phyloP scores from a whole-genome alignment of 2,797 vertebrate genomes.

The Cheracebus regulus region DNA sequence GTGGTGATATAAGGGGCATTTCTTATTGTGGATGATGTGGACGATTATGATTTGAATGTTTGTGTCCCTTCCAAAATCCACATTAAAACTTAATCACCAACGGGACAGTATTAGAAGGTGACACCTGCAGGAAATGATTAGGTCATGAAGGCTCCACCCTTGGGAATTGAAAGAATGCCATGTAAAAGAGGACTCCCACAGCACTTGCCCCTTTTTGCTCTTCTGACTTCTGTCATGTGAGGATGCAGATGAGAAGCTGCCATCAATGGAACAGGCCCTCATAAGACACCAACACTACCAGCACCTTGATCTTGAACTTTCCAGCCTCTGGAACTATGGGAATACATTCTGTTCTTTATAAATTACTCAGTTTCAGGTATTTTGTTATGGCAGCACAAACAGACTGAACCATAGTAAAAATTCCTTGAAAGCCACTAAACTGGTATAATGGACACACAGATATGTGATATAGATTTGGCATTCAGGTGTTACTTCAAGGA shows the following conservation, averaged over 20 bases:
- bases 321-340: neutral
- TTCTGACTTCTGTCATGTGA: neutral
- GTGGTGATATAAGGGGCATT: neutral
- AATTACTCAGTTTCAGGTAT: neutral
- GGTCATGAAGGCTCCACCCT: neutral
- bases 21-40: neutral
- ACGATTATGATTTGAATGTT: neutral
- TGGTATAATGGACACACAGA: neutral
- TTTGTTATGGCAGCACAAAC: neutral
- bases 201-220: neutral
- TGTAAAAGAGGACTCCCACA: neutral
- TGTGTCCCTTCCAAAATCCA: neutral
- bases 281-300: neutral
- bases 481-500: neutral
- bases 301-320: neutral
- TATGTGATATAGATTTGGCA: neutral
- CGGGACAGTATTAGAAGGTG: neutral
- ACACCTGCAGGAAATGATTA: neutral
- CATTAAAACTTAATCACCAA: neutral
- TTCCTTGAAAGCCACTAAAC: neutral
- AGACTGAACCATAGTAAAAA: neutral
- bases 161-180: neutral
- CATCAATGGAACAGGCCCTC: neutral
- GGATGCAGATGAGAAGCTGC: neutral
- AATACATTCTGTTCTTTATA: neutral